A percentile compares a stretch with the other conserved stretches of the same genome.
These are phyloP conservation scores for Melolontha melolontha DNA, from an alignment of 2,888 invertebrate species.

Conservation along the genomic window DNA sequence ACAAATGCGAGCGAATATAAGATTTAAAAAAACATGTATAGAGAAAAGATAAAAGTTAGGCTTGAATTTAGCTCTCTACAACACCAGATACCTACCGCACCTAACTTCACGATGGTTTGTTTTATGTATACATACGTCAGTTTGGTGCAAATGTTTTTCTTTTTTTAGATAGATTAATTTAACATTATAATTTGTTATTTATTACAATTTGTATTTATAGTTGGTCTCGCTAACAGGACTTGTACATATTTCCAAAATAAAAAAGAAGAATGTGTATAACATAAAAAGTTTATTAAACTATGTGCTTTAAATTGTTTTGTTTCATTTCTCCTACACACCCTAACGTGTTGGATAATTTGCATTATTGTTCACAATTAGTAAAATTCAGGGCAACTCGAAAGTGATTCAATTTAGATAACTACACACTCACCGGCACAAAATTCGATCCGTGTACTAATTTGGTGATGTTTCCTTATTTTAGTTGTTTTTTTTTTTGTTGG, in stretches of 20 bases:
- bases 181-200: constrained; percentile 61
- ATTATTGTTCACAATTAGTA: no score
- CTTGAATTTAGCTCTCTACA: constrained; percentile 59
- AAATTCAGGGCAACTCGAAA: no score
- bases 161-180: constrained; percentile 57
- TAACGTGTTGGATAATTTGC: no score
- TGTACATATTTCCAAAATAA: constrained; percentile 64
- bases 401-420: no score
- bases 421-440: no score
- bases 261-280: constrained; percentile 64
- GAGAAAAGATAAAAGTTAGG: constrained; percentile 16
- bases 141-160: constrained; percentile 51
- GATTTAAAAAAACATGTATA: background rate
- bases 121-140: constrained; percentile 41
- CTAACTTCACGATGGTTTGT: constrained; percentile 45
- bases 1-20: constrained; percentile 1
- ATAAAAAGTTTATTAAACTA: constrained; percentile 62
- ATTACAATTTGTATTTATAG: constrained; percentile 63
- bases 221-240: constrained; percentile 65
- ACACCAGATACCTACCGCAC: constrained; percentile 48
- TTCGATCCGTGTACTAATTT: no score
- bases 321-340: constrained; percentile 14
- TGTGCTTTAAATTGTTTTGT: constrained; percentile 56
- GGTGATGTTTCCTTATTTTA: no score
- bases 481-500: no score